Percentiles rank a stretch among this genome's conserved stretches.
phyloP scores from a whole-genome alignment of 2,797 vertebrate genomes.

The Apogon talboti region DNA sequence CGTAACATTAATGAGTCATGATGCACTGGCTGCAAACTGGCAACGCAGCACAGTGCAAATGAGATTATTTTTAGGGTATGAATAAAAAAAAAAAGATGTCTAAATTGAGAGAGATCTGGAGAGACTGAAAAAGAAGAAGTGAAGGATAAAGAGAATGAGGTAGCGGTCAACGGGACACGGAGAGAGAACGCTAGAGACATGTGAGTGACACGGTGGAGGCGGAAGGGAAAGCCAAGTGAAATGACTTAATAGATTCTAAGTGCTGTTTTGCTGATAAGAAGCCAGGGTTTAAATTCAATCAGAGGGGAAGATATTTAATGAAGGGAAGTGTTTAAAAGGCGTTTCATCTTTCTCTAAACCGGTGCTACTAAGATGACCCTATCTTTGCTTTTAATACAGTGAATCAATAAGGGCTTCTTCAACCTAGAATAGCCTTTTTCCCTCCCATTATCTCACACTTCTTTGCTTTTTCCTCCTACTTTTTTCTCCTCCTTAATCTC shows the following conservation, averaged over 20 bases:
- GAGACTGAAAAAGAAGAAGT: background rate
- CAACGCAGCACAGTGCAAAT: conserved; percentile 28
- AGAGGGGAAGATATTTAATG: conserved; percentile 50
- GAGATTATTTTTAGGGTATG: conserved; percentile 31
- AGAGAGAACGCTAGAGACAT: conserved; percentile 28
- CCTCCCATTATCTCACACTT: background rate
- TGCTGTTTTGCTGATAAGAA: conserved; percentile 61
- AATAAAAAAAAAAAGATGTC: background rate
- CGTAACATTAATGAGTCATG: conserved; percentile 58
- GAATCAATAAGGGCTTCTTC: conserved; percentile 33
- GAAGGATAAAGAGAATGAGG: background rate
- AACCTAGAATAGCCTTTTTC: background rate
- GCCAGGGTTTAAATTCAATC: conserved; percentile 63
- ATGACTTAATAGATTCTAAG: conserved; percentile 65
- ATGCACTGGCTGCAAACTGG: conserved; percentile 40
- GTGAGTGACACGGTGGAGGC: conserved; percentile 2
- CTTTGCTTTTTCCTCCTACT: background rate
- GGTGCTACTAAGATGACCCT: conserved; percentile 32
- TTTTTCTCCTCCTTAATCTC: conserved; percentile 1
- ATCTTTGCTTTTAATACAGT: conserved; percentile 31
- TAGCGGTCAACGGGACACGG: conserved; percentile 13
- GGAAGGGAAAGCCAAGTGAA: conserved; percentile 44
- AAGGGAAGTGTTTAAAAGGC: conserved; percentile 54
- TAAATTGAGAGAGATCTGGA: background rate
- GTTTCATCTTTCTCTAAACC: conserved; percentile 51